A percentile compares a stretch with the other conserved stretches of the same genome.
Conservation (phyloP, 2,113 vertebrate species). For the Vulpes ferrilata region DNA sequence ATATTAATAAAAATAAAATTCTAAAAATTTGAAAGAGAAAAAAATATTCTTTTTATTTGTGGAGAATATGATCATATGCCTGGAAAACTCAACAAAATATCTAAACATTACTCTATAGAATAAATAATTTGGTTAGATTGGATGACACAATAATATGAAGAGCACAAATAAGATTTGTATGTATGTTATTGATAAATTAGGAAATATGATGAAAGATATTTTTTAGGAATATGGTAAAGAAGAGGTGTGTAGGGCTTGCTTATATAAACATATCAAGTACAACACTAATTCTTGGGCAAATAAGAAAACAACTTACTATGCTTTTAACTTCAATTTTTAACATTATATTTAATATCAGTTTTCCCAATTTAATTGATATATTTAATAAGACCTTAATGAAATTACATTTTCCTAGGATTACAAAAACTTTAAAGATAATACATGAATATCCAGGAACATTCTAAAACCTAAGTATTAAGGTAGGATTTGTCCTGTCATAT, state of each 20-base stretch:
- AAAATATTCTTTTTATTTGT: not conserved
- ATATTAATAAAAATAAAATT: not conserved
- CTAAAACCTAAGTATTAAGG: not conserved
- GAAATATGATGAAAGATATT: not conserved
- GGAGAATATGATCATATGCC: not conserved
- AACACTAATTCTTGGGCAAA: not conserved
- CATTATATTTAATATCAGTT: not conserved
- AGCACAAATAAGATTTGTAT: not conserved
- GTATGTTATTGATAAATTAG: not conserved
- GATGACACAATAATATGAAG: not conserved
- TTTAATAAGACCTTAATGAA: not conserved
- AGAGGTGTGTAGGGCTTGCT: not conserved
- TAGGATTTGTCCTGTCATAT: not conserved
- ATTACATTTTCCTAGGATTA: not conserved
- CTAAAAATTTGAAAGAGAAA: not conserved
- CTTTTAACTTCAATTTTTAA: not conserved
- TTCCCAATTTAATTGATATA: not conserved
- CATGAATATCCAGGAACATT: not conserved
- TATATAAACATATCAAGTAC: not conserved
- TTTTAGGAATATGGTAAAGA: not conserved
- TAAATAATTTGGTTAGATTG: not conserved
- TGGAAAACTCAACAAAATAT: not conserved
- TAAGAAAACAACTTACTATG: not conserved
- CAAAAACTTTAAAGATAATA: not conserved
- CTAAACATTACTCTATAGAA: not conserved